phyloP scores from a whole-genome alignment of 1,140 invertebrate species.

The Conus betulinus region DNA sequence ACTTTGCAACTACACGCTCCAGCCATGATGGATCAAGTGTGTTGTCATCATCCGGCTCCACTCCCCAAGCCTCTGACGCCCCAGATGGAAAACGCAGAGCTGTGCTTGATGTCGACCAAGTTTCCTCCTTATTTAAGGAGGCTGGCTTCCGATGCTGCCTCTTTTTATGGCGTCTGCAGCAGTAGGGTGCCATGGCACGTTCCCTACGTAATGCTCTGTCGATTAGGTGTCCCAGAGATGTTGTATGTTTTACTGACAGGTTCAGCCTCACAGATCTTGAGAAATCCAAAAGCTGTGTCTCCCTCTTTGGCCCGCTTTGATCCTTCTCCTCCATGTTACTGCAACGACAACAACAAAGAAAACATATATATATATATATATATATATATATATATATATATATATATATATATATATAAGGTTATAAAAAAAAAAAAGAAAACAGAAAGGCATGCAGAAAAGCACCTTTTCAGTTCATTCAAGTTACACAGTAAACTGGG shows the following conservation, averaged over 20 bases:
- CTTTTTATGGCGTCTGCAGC: not conserved
- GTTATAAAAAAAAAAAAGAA: no score
- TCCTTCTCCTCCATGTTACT: not conserved
- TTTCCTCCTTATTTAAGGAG: not conserved
- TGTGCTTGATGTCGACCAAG: not conserved
- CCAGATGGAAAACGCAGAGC: no score
- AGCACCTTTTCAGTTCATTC: no score
- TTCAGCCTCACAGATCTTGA: not conserved
- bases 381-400: no score
- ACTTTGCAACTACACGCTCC: no score
- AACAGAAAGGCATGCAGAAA: no score
- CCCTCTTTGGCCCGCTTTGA: not conserved
- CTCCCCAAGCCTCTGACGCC: no score
- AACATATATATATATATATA: no score
- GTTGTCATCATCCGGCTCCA: no score
- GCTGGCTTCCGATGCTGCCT: not conserved
- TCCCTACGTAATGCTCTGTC: not conserved
- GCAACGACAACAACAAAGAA: not conserved
- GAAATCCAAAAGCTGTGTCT: conserved; percentile 1
- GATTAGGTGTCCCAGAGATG: not conserved
- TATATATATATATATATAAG: no score
- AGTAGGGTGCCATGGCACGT: not conserved
- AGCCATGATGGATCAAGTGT: no score
- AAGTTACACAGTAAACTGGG: no score
- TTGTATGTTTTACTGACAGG: conserved; percentile 4